Percentiles rank a stretch among this genome's conserved stretches.
phyloP scores from a whole-genome alignment of 2,113 vertebrate genomes.

The Vidua macroura region DNA sequence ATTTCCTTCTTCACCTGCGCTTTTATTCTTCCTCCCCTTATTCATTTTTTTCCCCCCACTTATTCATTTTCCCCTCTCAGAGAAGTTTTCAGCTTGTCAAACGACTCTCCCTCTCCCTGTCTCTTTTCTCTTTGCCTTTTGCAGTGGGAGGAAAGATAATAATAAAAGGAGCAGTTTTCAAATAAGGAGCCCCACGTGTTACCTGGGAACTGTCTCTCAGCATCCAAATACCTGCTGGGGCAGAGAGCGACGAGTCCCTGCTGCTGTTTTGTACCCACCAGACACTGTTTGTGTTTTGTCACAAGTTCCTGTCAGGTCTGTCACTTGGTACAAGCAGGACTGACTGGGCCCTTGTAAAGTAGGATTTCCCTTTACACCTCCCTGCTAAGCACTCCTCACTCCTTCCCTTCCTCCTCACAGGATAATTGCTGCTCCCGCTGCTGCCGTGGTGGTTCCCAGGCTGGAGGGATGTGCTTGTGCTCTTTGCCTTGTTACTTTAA shows the following conservation, averaged over 20 bases:
- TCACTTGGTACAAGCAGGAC: neutral
- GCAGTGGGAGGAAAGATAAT: constrained; percentile 46
- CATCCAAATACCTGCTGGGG: constrained; percentile 25
- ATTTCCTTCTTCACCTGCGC: constrained; percentile 14
- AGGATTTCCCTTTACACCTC: constrained; percentile 19
- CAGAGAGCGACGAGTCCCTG: neutral
- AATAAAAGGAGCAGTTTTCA: constrained; percentile 36
- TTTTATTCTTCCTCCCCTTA: neutral
- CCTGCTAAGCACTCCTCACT: neutral
- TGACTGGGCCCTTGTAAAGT: neutral
- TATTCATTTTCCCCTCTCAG: neutral
- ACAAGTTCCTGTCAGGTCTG: constrained; percentile 1
- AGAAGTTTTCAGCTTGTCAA: constrained; percentile 52
- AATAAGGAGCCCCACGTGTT: constrained; percentile 49
- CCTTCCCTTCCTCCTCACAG: neutral
- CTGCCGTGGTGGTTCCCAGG: neutral
- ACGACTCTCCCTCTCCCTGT: neutral
- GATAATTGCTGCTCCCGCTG: neutral
- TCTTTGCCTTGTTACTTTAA: rapidly evolving
- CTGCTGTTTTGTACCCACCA: neutral
- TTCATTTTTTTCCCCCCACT: neutral
- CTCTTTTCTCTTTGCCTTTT: constrained; percentile 32
- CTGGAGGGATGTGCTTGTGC: neutral
- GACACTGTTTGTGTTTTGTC: constrained; percentile 6
- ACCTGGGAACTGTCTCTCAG: constrained; percentile 41